Evolutionary conservation across 2,797 vertebrate genomes (phyloP), one percentile per base, ranked within the genome.

Genomic region (Microctenopoma stevenorrisi): DNA sequence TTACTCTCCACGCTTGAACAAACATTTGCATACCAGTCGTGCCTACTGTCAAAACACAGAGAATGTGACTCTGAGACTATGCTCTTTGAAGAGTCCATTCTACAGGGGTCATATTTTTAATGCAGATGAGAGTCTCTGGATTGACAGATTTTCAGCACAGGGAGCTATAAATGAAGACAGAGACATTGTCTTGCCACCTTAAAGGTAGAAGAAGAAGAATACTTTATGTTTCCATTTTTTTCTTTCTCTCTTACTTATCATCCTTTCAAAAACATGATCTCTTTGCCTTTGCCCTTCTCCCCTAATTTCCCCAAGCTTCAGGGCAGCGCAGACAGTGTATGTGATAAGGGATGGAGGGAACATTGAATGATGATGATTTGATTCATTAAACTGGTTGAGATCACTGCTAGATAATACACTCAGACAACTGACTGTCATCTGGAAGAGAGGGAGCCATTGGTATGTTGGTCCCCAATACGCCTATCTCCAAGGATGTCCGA

Each of bases 351-450:
- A 85, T 72, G 78, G 82, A 87, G 46, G 67, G 62, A 81, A 54
- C 4, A 35, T 78, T 85, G 84, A 88, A 83, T 80, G 81, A 78
- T 22, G 38, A 66, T 71, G 82, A 90, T 83, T 86, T 86, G 83
- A 89, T 89, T 90, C 82, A 88, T 88, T 89, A 85, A 77, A 84
- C 83, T 87, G 87, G 79, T 77, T 40, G 74, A 83, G 76, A 87
- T 89, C 76, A 76, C 74, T 49, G 56, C 66, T 44, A 77, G 79
- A 87, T 88, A 81, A 85, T 78, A 84, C 87, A 87, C 64, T 83
- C 70, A 55, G 79, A 86, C 86, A 84, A 86, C 70, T 22, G 77
- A 74, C 85, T 84, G 91, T 89, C 89, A 91, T 92, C 79, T 89
- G 53, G 5, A 64, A 82, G 81, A 79, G 72, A 69, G 53, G 72